phyloP scores from a whole-genome alignment of 2,113 vertebrate species.

The Todiramphus saurophagus region DNA sequence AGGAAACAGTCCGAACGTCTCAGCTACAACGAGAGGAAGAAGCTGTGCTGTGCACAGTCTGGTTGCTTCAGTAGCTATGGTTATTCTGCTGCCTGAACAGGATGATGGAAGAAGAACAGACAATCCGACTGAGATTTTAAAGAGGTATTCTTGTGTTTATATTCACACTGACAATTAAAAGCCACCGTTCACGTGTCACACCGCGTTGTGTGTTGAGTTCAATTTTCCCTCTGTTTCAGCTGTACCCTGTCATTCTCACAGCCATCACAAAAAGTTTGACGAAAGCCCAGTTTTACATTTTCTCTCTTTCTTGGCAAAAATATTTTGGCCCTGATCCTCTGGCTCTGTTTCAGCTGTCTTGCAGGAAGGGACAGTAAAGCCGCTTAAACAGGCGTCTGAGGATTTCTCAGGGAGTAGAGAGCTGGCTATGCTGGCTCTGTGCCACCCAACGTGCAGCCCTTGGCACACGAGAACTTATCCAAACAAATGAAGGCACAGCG shows the following conservation, averaged over 20 bases:
- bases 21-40: background rate
- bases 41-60: background rate
- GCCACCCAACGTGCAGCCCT: background rate
- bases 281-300: background rate
- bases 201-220: background rate
- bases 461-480: background rate
- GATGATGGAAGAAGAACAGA: background rate
- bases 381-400: background rate
- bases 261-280: background rate
- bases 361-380: background rate
- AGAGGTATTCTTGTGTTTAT: conserved; percentile 34
- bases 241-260: background rate
- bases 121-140: background rate
- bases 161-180: conserved; percentile 29
- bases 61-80: background rate
- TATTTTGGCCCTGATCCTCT: background rate
- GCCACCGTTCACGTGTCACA: background rate
- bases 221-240: too few relatives aligned
- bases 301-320: conserved; percentile 16
- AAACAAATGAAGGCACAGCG: rapidly evolving
- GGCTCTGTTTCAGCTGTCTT: background rate
- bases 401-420: background rate
- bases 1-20: background rate
- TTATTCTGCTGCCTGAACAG: background rate
- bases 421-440: background rate